A percentile compares a stretch with the other conserved stretches of the same genome.
Conservation (phyloP, 2,797 vertebrate genomes). For the Galagoides demidoff region DNA sequence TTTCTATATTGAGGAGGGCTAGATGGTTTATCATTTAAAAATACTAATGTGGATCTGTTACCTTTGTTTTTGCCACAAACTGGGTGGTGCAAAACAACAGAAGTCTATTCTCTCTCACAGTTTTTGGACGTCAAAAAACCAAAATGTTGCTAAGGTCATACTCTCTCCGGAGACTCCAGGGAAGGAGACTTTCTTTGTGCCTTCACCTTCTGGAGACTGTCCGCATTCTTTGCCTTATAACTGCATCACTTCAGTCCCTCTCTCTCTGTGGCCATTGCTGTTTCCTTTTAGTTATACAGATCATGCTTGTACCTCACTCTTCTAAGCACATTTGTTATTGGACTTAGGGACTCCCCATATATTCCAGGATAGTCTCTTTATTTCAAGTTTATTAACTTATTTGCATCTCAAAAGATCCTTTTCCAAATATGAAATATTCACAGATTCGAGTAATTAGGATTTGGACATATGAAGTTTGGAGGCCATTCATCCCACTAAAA, state of each 20-base stretch:
- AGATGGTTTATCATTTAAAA: not conserved
- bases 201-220: not conserved
- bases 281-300: not conserved
- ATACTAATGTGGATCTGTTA: not conserved
- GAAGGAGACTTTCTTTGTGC: not conserved
- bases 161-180: not conserved
- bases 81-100: not conserved
- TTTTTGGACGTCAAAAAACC: not conserved
- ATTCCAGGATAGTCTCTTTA: not conserved
- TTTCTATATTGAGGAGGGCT: not conserved
- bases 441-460: not conserved
- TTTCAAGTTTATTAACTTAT: not conserved
- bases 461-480: not conserved
- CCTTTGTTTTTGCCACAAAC: not conserved
- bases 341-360: not conserved
- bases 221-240: not conserved
- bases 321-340: not conserved
- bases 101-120: not conserved
- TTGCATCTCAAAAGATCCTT: not conserved
- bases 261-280: not conserved
- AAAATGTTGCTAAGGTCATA: not conserved
- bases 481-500: not conserved
- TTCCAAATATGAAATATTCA: not conserved
- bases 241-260: not conserved
- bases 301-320: not conserved